Base-by-base conservation (phyloP, 2,113 vertebrate genomes). In the Hippocampus zosterae region DNA sequence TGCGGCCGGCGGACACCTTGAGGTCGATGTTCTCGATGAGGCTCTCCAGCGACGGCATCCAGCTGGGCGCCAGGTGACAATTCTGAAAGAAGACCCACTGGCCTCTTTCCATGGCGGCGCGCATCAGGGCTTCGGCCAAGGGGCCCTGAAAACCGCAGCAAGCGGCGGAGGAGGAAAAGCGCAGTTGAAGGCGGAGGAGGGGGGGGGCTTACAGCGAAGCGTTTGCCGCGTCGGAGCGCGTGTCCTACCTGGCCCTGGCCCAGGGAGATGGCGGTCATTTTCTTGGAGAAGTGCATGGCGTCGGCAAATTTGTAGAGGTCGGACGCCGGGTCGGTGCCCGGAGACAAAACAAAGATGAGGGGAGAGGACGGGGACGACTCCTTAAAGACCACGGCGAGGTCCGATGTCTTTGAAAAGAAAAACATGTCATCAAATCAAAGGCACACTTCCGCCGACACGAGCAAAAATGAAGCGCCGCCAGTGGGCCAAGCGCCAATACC, bases 81-180 rank as follows among this genome's bases (percentile, higher is more conserved):
- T 98, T 98, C 91, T 98, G 96, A 80, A 98, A 95, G 90, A 98
- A 97, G 67, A 96, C 92, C 95, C 96, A 98, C 16, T 94, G 93
- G 71, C 96, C 96, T 68, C 82, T 92, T 52, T 96, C 92, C 92
- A 96, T 94, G 67, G 95, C 93, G 69, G 63, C 87, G 11, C 74
- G 86, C 93, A 97, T 92, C 94, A 98, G 89, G 66, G 85, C 85
- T 88, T 97, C 95, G 40, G 95, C 95, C 59, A 84, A 86, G 42
- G 95, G 94, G 2, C 95, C 95, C 95, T 97, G 76, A 41, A 57
- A 65, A 71, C 78, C 55, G 80, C 40, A 72, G 40, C 76, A 67
- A 33, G 37, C 57, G 70, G 18, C 53, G 40, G 33, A 79, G 29
- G 37, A 37, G 33, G 33, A 37, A 72, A 33, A 68, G 46, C 12